Conservation (phyloP, 2,797 vertebrate species). For the Micrastur ruficollis region DNA sequence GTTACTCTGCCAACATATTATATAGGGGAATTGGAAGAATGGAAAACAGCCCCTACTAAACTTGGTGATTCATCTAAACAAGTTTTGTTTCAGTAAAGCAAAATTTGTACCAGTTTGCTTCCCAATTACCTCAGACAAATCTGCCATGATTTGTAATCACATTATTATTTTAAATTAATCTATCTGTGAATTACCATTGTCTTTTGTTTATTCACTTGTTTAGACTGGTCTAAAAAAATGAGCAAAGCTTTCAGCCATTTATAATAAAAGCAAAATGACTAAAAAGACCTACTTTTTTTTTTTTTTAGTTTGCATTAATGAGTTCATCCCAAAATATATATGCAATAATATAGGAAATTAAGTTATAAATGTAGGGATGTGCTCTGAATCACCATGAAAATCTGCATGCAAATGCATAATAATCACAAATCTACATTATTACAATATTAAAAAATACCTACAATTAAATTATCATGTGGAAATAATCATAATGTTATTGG, state of each 20-base stretch:
- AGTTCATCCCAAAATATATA: constrained; percentile 89
- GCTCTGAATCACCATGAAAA: constrained; percentile 91
- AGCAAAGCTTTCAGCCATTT: constrained; percentile 74
- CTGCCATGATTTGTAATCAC: constrained; percentile 72
- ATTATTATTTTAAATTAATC: constrained; percentile 77
- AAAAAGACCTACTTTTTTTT: constrained; percentile 69
- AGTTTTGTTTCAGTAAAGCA: constrained; percentile 45
- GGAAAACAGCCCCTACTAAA: background rate
- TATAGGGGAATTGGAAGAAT: background rate
- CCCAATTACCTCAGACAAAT: constrained; percentile 75
- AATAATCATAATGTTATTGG: constrained; percentile 99
- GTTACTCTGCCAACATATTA: background rate
- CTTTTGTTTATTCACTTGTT: constrained; percentile 72
- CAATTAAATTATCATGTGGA: constrained; percentile 99
- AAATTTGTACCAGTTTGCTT: constrained; percentile 68
- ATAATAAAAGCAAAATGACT: constrained; percentile 76
- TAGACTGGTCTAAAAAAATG: constrained; percentile 71
- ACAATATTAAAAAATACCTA: constrained; percentile 98
- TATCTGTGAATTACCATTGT: constrained; percentile 74
- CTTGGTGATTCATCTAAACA: background rate
- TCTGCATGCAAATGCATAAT: constrained; percentile 98
- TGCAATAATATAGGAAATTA: constrained; percentile 98
- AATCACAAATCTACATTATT: constrained; percentile 99
- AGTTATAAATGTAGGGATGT: constrained; percentile 98
- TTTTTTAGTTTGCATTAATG: constrained; percentile 81